A percentile compares a stretch with the other conserved stretches of the same genome.
phyloP scores from a whole-genome alignment of 2,888 invertebrate species.

The Stegophylla sp. region DNA sequence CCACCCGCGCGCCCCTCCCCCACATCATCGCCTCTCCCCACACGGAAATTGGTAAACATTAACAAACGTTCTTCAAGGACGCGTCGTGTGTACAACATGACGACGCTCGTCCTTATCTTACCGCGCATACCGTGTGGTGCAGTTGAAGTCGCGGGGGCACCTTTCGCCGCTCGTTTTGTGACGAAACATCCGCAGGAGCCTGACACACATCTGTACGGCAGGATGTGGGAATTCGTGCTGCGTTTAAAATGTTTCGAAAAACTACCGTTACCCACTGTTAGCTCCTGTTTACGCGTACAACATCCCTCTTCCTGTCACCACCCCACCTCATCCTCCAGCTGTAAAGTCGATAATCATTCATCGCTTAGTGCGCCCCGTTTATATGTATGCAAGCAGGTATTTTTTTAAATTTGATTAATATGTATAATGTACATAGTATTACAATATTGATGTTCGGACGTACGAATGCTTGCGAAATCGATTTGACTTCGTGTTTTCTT shows the following conservation, averaged over 20 bases:
- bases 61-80: background rate
- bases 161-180: background rate
- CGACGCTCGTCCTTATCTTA: background rate
- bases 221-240: background rate
- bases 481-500: background rate
- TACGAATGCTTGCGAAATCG: background rate
- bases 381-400: background rate
- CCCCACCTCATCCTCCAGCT: background rate
- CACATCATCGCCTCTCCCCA: background rate
- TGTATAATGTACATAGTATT: background rate
- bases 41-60: background rate
- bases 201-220: conserved; percentile 15
- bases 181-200: background rate
- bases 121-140: background rate
- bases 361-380: background rate
- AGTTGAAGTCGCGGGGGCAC: background rate
- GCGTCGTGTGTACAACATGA: background rate
- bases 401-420: background rate
- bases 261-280: conserved; percentile 19
- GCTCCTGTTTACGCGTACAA: conserved; percentile 6
- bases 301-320: background rate
- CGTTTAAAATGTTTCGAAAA: background rate
- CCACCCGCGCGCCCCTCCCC: background rate
- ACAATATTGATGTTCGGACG: background rate
- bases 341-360: background rate